Evolutionary conservation across 2,797 vertebrate genomes (phyloP).

Genomic region (Odontamblyopus rebecca): DNA sequence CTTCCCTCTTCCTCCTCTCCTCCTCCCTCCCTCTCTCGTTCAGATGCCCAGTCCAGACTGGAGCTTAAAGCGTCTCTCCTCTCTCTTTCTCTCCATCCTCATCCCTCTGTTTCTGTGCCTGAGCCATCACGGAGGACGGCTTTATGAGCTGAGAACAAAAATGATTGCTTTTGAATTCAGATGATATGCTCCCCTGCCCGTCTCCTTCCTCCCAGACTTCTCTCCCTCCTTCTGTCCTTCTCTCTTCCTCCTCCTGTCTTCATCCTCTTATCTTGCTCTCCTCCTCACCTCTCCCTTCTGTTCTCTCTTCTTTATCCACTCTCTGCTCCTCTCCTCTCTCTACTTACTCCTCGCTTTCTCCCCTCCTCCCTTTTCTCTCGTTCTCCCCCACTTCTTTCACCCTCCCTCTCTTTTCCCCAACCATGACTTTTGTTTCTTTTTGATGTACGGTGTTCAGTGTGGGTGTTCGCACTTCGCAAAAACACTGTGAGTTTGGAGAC

Average conservation of each 20-base stretch:
- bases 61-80: slow-evolving; percentile 11
- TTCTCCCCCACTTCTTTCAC: background rate
- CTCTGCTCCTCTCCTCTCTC: background rate
- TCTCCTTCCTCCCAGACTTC: slow-evolving; percentile 47
- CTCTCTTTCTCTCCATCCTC: slow-evolving; percentile 48
- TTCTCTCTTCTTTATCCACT: background rate
- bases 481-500: too few species aligned
- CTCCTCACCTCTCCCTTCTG: background rate
- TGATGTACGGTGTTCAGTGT: too few species aligned
- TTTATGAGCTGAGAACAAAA: slow-evolving; percentile 76
- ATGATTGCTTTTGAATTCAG: slow-evolving; percentile 70
- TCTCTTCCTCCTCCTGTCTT: background rate
- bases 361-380: background rate
- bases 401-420: background rate
- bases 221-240: background rate
- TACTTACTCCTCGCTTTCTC: background rate
- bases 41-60: slow-evolving; percentile 16
- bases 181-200: slow-evolving; percentile 54
- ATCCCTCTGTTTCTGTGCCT: slow-evolving; percentile 55
- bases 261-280: background rate
- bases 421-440: too few species aligned
- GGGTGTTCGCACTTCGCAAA: too few species aligned
- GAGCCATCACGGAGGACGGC: slow-evolving; percentile 56
- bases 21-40: background rate
- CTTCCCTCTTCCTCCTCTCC: too few species aligned